Evolutionary conservation across 2,888 invertebrate species (phyloP), one percentile per base, ranked within the genome.

Genomic region (Yponomeuta evonymella): DNA sequence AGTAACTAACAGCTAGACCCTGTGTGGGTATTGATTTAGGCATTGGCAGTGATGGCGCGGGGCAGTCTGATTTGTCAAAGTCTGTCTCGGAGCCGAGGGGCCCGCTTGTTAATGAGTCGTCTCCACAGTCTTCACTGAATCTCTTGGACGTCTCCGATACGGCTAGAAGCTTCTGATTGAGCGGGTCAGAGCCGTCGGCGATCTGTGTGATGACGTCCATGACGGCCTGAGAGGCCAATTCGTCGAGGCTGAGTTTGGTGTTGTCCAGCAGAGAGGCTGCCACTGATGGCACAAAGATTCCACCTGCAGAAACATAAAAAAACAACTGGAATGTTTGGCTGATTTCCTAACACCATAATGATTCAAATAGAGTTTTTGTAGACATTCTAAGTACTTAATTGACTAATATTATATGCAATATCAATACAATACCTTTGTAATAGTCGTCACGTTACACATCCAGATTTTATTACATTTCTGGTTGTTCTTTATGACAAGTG

Each of bases 191-290:
- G 48, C 93, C 93, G 74, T 93, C 93, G 8, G 92, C 86, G 76
- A 94, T 93, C 84, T 93, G 93, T 69, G 88, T 88, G 73, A 95
- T 84, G 68, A 95, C 90, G 81, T 96, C 95, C 93, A 95, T 94
- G 67, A 96, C 82, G 70, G 95, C 94, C 82, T 94, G 94, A 51
- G 94, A 94, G 71, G 94, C 93, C 70, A 96, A 82, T 78, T 95
- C 94, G 74, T 88, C 89, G 83, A 81, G 89, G 84, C 80, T 85
- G 75, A 88, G 78, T 79, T 84, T 87, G 78, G 90, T 92, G 77
- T 90, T 93, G 81, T 93, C 94, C 73, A 93, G 86, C 75, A 94
- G 86, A 71, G 93, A 89, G 67, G 86, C 88, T 67, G 94, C 94
- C 70, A 94, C 93, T 73, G 93, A 92, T 75, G 93, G 93, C 75